These are phyloP conservation scores for Philopotamus ludificatus DNA, from an alignment of 1,140 invertebrate genomes.

Conservation along the genomic window DNA sequence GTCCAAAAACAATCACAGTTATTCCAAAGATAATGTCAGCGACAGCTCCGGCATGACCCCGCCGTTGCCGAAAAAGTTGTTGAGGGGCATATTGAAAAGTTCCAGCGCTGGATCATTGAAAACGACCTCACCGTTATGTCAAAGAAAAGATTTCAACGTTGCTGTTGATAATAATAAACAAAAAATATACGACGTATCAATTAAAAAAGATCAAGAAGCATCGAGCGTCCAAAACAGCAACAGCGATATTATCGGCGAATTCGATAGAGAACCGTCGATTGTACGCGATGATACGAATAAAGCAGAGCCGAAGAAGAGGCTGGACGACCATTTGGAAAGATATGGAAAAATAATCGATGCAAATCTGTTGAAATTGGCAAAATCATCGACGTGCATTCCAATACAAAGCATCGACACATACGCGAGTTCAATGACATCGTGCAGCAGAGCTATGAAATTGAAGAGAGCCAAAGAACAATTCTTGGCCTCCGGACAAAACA, in stretches of 20 bases:
- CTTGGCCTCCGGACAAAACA: constrained; percentile 39
- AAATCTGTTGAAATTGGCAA: constrained; percentile 32
- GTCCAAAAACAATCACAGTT: constrained; percentile 25
- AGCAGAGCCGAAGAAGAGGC: background rate
- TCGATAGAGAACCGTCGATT: background rate
- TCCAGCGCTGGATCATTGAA: constrained; percentile 47
- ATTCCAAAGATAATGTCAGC: constrained; percentile 45
- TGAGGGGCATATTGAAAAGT: constrained; percentile 47
- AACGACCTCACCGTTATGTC: constrained; percentile 32
- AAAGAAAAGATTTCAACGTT: constrained; percentile 20
- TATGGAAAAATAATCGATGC: constrained; percentile 35
- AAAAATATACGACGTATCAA: background rate
- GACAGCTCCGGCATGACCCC: constrained; percentile 45
- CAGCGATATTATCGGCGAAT: too few relatives aligned
- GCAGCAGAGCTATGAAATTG: constrained; percentile 46
- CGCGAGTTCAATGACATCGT: background rate
- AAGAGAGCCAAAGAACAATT: constrained; percentile 57
- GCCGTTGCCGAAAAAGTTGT: constrained; percentile 51
- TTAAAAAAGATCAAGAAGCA: background rate
- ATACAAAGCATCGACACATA: constrained; percentile 22
- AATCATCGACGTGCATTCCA: constrained; percentile 31
- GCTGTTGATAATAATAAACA: background rate
- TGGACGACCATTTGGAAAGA: background rate
- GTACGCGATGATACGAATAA: background rate
- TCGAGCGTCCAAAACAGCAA: background rate